phyloP scores from a whole-genome alignment of 2,113 vertebrate species.

The Silurus meridionalis region DNA sequence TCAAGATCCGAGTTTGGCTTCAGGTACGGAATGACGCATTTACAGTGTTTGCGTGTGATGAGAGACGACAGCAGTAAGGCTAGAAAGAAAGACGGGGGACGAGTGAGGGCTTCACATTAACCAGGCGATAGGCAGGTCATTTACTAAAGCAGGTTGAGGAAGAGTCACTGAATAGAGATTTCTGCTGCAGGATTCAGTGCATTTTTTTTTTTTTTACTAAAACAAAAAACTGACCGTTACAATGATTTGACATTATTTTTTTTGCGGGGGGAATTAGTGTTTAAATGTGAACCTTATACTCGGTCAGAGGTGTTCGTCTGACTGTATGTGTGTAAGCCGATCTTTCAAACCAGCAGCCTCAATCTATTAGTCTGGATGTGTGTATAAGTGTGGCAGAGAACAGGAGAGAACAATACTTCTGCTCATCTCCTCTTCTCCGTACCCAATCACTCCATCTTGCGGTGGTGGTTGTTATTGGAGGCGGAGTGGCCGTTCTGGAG shows the following conservation, averaged over 20 bases:
- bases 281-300: slow-evolving; percentile 8
- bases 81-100: neutral
- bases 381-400: slow-evolving; percentile 15
- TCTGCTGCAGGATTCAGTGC: slow-evolving; percentile 23
- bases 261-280: slow-evolving; percentile 13
- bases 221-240: neutral
- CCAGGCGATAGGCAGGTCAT: slow-evolving; percentile 44
- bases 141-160: slow-evolving; percentile 11
- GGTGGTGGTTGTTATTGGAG: slow-evolving; percentile 82
- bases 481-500: slow-evolving; percentile 79
- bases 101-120: slow-evolving; percentile 24
- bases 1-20: neutral
- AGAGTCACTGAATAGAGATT: neutral
- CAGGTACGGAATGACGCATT: neutral
- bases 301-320: slow-evolving; percentile 23
- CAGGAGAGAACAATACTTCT: neutral
- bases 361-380: slow-evolving; percentile 32
- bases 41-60: neutral
- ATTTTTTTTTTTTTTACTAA: neutral
- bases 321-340: slow-evolving; percentile 18
- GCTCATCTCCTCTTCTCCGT: slow-evolving; percentile 27
- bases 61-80: neutral
- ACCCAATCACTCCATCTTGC: slow-evolving; percentile 71
- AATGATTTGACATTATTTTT: neutral
- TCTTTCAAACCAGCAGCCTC: slow-evolving; percentile 17